phyloP scores from a whole-genome alignment of 2,113 vertebrate species.

The Haliaeetus leucogaster region DNA sequence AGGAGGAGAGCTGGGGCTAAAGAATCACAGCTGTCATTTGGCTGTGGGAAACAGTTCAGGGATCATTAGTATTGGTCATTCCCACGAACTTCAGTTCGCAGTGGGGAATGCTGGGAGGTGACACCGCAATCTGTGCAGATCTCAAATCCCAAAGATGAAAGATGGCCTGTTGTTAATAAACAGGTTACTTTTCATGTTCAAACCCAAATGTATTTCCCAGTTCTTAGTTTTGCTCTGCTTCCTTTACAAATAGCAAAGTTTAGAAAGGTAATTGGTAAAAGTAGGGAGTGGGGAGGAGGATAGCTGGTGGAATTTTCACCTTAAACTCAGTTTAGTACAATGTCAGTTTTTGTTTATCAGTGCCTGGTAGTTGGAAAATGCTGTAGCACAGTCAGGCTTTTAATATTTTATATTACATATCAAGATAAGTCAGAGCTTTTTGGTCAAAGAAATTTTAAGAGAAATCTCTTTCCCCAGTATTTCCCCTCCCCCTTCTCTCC shows the following conservation, averaged over 20 bases:
- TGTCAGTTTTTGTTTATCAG: not conserved
- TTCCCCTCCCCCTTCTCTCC: not conserved
- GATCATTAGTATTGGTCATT: conserved; percentile 91
- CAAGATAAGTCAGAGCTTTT: not conserved
- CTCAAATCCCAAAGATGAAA: conserved; percentile 66
- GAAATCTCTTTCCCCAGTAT: not conserved
- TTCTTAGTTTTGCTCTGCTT: not conserved
- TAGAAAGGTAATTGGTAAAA: not conserved
- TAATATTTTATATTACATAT: not conserved
- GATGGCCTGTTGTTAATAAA: conserved; percentile 72
- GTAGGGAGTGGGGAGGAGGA: not conserved
- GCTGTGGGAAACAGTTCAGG: conserved; percentile 93
- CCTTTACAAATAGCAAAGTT: not conserved
- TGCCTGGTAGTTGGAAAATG: not conserved
- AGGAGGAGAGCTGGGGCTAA: conserved; percentile 78
- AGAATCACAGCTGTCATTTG: conserved; percentile 91
- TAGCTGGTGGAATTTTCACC: not conserved
- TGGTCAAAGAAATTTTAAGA: not conserved
- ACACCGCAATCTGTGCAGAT: conserved; percentile 76
- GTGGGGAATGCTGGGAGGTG: conserved; percentile 81
- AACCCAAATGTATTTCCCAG: conserved; percentile 29
- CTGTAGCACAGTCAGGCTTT: not conserved
- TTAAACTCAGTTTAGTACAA: not conserved
- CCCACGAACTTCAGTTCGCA: conserved; percentile 89
- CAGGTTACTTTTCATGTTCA: conserved; percentile 64